Conservation (phyloP, 2,797 vertebrate genomes). For the Choloepus didactylus region DNA sequence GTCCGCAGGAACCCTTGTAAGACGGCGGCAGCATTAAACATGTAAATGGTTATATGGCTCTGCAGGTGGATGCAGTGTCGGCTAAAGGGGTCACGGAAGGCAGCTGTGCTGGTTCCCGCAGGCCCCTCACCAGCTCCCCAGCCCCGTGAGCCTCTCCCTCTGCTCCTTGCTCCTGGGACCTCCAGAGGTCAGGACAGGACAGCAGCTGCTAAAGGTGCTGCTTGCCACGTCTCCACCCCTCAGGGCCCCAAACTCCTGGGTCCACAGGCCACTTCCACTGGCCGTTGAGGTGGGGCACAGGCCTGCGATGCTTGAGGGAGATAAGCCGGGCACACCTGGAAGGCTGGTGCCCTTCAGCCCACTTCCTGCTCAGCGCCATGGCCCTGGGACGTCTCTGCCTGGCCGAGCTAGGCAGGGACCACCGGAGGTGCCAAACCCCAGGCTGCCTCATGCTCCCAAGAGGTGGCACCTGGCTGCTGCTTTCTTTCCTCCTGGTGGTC, state of each 20-base stretch:
- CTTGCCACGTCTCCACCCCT: background rate
- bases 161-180: background rate
- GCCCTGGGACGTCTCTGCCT: background rate
- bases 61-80: accelerated
- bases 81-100: background rate
- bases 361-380: background rate
- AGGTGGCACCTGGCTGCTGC: accelerated
- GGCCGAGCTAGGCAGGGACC: background rate
- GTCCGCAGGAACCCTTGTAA: background rate
- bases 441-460: background rate
- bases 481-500: background rate
- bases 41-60: background rate
- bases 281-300: background rate
- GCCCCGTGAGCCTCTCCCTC: background rate
- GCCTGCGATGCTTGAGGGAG: background rate
- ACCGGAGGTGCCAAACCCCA: accelerated
- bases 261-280: background rate
- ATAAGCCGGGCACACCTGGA: background rate
- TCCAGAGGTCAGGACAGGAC: background rate
- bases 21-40: too few relatives aligned
- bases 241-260: background rate
- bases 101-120: background rate
- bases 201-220: background rate
- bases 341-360: background rate
- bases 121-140: background rate